A percentile compares a stretch with the other conserved stretches of the same genome.
Evolutionary conservation across 2,888 invertebrate species (phyloP).

Genomic region (Gymnocheta viridis): DNA sequence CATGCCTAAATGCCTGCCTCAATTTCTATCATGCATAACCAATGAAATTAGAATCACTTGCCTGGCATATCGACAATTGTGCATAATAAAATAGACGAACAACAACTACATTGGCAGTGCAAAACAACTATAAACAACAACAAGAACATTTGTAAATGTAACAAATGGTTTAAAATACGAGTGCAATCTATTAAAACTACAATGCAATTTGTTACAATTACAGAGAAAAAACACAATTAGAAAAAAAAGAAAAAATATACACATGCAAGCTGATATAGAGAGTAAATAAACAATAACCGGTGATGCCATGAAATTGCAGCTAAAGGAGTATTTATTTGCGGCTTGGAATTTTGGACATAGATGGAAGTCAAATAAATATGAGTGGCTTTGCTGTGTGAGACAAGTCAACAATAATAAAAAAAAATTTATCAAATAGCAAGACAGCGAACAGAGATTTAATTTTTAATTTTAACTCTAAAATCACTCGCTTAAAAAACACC

Average conservation of each 20-base stretch:
- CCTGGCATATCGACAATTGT: conserved; percentile 59
- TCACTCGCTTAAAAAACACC: neutral
- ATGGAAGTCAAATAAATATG: no score
- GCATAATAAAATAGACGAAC: conserved; percentile 52
- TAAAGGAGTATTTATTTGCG: neutral
- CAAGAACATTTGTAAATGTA: conserved; percentile 44
- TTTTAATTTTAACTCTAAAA: neutral
- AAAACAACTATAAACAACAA: neutral
- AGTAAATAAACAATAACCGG: conserved; percentile 55
- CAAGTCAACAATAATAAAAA: no score
- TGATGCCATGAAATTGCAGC: conserved; percentile 33
- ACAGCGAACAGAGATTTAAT: no score
- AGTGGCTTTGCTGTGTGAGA: no score
- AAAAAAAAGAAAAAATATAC: neutral
- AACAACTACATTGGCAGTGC: conserved; percentile 1
- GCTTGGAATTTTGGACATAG: neutral
- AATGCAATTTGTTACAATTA: conserved; percentile 61
- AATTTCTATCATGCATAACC: conserved; percentile 67
- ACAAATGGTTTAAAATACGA: conserved; percentile 57
- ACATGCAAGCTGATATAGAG: neutral
- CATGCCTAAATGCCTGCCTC: conserved; percentile 50
- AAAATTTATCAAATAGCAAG: neutral
- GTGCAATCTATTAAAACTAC: conserved; percentile 56
- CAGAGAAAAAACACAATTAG: conserved; percentile 25
- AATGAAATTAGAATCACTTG: conserved; percentile 68